Conservation (phyloP, 2,797 vertebrate genomes). For the Perodicticus potto region DNA sequence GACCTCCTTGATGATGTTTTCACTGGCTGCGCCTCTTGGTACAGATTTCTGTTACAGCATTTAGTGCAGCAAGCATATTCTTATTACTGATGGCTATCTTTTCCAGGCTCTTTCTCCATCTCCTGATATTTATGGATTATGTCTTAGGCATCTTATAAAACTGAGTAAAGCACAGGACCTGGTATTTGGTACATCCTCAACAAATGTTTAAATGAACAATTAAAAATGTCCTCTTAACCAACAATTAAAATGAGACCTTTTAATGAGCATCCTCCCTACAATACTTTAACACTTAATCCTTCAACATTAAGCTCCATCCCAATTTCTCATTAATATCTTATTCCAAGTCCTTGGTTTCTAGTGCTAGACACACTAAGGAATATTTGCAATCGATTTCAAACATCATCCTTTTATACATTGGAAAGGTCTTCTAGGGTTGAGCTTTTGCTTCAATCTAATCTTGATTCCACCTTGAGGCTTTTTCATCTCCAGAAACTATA, state of each 20-base stretch:
- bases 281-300: not conserved
- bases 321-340: not conserved
- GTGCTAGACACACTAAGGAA: not conserved
- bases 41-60: not conserved
- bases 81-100: not conserved
- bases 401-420: not conserved
- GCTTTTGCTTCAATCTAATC: constrained; percentile 49
- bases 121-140: not conserved
- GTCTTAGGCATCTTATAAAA: constrained; percentile 38
- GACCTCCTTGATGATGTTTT: not conserved
- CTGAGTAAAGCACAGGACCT: not conserved
- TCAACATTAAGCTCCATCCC: not conserved
- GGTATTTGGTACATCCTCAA: not conserved
- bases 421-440: not conserved
- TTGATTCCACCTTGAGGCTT: not conserved
- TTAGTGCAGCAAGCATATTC: not conserved
- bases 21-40: not conserved
- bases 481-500: constrained; percentile 18
- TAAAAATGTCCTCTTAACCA: not conserved
- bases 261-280: not conserved
- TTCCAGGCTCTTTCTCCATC: not conserved
- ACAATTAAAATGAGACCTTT: not conserved
- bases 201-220: not conserved
- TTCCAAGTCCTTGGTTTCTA: constrained; percentile 10
- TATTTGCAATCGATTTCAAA: not conserved